A percentile compares a stretch with the other conserved stretches of the same genome.
Evolutionary conservation across 2,113 vertebrate species (phyloP).

Genomic region (Odontophorus gujanensis): DNA sequence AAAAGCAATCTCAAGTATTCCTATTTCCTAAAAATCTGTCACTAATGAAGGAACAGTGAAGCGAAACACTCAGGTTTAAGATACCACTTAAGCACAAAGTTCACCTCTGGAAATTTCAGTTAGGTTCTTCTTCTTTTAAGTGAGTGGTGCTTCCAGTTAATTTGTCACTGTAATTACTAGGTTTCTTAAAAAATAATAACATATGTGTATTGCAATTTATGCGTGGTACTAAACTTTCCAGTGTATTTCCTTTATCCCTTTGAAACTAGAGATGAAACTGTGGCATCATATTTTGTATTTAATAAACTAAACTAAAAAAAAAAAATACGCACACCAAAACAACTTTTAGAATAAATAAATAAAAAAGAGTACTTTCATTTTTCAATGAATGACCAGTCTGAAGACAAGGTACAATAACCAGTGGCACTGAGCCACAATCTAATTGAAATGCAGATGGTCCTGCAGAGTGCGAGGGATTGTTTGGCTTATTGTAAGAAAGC

Average conservation of each 20-base stretch:
- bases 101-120: not conserved
- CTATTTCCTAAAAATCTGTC: not conserved
- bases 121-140: not conserved
- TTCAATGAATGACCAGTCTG: not conserved
- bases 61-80: not conserved
- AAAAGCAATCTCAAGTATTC: not conserved
- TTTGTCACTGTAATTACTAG: not conserved
- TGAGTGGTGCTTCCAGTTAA: not conserved
- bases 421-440: constrained; percentile 23
- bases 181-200: not conserved
- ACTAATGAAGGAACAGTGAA: not conserved
- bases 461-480: constrained; percentile 40
- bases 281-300: not conserved
- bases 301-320: not conserved
- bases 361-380: not conserved
- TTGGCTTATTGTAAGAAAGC: constrained; percentile 25
- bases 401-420: not conserved
- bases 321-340: not conserved
- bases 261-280: not conserved
- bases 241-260: not conserved
- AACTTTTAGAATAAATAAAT: not conserved
- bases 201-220: not conserved
- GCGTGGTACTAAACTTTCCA: not conserved
- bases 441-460: constrained; percentile 62
- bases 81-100: not conserved